These are phyloP conservation scores for Elegia similella DNA, from an alignment of 2,888 invertebrate species.

Conservation along the genomic window DNA sequence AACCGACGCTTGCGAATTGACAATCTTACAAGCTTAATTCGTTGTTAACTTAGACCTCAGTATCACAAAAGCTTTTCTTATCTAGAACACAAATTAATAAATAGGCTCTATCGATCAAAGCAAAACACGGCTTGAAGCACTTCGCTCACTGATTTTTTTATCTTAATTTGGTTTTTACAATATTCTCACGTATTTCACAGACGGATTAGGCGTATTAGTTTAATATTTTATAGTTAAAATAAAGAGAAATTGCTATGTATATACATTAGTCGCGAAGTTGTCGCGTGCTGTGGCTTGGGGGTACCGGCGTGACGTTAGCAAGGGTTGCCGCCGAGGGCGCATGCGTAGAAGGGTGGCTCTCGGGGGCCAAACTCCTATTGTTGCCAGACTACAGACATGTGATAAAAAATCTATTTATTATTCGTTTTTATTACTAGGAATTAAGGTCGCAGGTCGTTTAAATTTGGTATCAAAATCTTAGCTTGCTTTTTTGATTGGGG, in stretches of 20 bases:
- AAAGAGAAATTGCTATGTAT: slow-evolving; percentile 72
- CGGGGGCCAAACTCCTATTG: slow-evolving; percentile 61
- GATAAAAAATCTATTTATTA: slow-evolving; percentile 50
- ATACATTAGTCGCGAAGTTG: slow-evolving; percentile 75
- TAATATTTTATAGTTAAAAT: slow-evolving; percentile 59
- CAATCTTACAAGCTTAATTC: slow-evolving; percentile 51
- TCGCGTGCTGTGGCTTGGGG: slow-evolving; percentile 66
- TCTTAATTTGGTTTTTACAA: slow-evolving; percentile 21
- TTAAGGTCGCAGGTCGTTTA: slow-evolving; percentile 47
- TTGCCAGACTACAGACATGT: slow-evolving; percentile 62
- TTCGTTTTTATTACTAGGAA: slow-evolving; percentile 37
- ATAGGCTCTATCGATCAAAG: slow-evolving; percentile 73
- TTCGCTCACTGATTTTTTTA: slow-evolving; percentile 23
- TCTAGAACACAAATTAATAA: slow-evolving; percentile 75
- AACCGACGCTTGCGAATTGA: slow-evolving; percentile 36
- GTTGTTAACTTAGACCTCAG: slow-evolving; percentile 51
- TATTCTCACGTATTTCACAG: slow-evolving; percentile 39
- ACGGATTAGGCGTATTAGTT: slow-evolving; percentile 69
- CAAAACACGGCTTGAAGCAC: slow-evolving; percentile 35
- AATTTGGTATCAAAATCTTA: slow-evolving; percentile 3
- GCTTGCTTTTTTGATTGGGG: slow-evolving; percentile 34
- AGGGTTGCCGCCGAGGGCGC: slow-evolving; percentile 43
- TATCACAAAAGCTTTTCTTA: slow-evolving; percentile 55
- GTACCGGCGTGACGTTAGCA: slow-evolving; percentile 58
- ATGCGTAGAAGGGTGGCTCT: slow-evolving; percentile 68